phyloP scores from a whole-genome alignment of 1,140 invertebrate species.

The Tetraneura akinire region DNA sequence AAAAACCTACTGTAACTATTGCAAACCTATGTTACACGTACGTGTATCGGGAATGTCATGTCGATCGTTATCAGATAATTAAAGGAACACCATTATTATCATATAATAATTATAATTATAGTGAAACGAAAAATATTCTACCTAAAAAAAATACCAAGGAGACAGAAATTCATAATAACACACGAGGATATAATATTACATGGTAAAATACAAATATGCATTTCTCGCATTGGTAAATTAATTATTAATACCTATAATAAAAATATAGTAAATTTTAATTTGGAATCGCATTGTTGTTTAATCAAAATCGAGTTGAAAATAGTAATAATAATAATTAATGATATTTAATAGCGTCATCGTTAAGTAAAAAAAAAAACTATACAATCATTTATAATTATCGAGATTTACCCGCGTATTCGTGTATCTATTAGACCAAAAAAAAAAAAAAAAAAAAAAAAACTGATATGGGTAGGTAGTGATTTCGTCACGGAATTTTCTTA shows the following conservation, averaged over 20 bases:
- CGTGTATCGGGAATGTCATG: background rate
- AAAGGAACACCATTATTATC: too few relatives aligned
- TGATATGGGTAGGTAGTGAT: conserved; percentile 16
- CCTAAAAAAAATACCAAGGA: background rate
- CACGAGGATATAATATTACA: too few relatives aligned
- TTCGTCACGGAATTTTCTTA: conserved; percentile 12
- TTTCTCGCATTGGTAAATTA: too few relatives aligned
- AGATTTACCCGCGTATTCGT: background rate
- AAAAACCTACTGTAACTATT: background rate
- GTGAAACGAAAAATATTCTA: background rate
- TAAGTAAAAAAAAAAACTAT: conserved; percentile 2
- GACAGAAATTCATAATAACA: too few relatives aligned
- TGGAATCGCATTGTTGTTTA: background rate
- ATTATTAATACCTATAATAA: too few relatives aligned
- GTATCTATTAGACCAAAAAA: conserved; percentile 30
- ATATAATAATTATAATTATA: too few relatives aligned
- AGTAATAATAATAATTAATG: too few relatives aligned
- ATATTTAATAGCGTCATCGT: background rate
- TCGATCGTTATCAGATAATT: conserved; percentile 34
- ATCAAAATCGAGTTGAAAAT: background rate
- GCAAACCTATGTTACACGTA: background rate
- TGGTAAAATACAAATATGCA: too few relatives aligned
- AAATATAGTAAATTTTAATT: too few relatives aligned
- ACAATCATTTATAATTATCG: background rate
- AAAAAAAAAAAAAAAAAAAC: conserved; percentile 14